Evolutionary conservation across 2,113 vertebrate genomes (phyloP), one percentile per base, ranked within the genome.

Genomic region (Physeter macrocephalus): DNA sequence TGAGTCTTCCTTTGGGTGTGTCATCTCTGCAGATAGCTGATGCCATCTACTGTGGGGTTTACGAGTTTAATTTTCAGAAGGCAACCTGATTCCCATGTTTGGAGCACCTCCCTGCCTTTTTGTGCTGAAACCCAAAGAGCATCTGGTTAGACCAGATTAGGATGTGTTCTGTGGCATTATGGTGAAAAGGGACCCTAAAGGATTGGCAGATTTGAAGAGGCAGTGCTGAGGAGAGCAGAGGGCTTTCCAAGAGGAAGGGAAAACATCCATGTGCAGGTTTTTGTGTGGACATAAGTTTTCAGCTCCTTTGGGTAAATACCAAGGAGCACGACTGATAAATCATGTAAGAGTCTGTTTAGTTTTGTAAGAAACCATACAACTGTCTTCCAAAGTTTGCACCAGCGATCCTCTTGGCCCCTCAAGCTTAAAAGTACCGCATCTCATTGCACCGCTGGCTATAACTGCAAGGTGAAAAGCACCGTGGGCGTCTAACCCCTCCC

Each of bases 201-300:
- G 27, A 36, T 4, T 27, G 75, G 21, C 5, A 41, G 39, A 34
- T 54, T 66, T n/a, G 57, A 88, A 81, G 77, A 25, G 27, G 61
- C 29, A 39, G n/a, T n/a, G 20, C 36, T 17, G 34, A 36, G 64
- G n/a, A 61, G 66, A 49, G 41, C 31, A 84, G 59, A 3, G 20
- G 57, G 15, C 36, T 89, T 57, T 29, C 52, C 15, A 52, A 10
- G 41, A 41, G 80, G 23, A 34, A 6, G 21, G 49, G 29, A 27
- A n/a, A n/a, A 72, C 36, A 54, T 90, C 88, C 46, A 41, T 2
- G 43, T 80, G 31, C 39, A 80, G 39, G n/a, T 54, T 82, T 86
- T 61, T n/a, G 46, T 74, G 39, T 78, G 64, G 90, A 57, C 71
- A 41, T 64, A 83, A 10, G 36, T 66, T 84, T 81, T 91, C 69